Conservation (phyloP, 1,140 invertebrate genomes). For the Manduca sexta region DNA sequence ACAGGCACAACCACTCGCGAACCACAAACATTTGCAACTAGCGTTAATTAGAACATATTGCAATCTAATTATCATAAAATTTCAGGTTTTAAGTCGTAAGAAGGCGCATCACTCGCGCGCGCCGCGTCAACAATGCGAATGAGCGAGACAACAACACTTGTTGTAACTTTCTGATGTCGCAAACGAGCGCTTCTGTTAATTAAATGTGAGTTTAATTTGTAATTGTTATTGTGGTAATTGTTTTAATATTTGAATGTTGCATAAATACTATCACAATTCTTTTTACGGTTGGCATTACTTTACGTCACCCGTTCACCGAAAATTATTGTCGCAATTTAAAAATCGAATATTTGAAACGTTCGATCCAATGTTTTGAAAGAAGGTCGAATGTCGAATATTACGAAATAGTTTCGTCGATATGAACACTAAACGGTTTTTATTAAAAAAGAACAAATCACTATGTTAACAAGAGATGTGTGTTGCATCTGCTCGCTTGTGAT, state of each 20-base stretch:
- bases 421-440: too few species aligned
- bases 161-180: slow-evolving; percentile 22
- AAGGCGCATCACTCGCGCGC: not conserved
- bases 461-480: too few species aligned
- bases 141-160: slow-evolving; percentile 37
- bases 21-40: slow-evolving; percentile 50
- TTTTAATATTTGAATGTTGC: not conserved
- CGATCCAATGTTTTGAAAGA: too few species aligned
- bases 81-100: slow-evolving; percentile 53
- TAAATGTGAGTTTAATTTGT: slow-evolving; percentile 28
- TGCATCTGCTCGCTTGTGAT: too few species aligned
- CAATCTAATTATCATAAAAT: slow-evolving; percentile 70
- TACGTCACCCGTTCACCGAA: too few species aligned
- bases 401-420: too few species aligned
- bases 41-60: slow-evolving; percentile 61
- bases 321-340: too few species aligned
- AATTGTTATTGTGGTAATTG: slow-evolving; percentile 25
- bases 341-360: too few species aligned
- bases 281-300: not conserved
- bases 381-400: too few species aligned
- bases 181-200: slow-evolving; percentile 35
- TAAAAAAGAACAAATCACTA: too few species aligned
- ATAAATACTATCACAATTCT: not conserved
- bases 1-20: slow-evolving; percentile 56
- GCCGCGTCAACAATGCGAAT: slow-evolving; percentile 8